Evolutionary conservation across 2,797 vertebrate genomes (phyloP).

Genomic region (Cyclopterus lumpus): DNA sequence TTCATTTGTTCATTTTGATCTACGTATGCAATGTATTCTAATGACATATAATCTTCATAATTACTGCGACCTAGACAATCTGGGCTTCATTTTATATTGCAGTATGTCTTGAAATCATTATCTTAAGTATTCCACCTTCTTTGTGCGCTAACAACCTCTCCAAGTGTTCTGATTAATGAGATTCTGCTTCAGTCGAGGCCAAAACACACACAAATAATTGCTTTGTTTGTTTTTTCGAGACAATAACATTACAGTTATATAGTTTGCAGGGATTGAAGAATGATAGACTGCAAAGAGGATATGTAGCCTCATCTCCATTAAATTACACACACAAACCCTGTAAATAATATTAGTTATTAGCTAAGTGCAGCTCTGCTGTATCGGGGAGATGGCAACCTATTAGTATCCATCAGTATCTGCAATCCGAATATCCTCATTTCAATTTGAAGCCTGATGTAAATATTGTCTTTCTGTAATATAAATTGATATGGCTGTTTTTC

Average conservation of each 20-base stretch:
- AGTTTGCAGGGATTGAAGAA: constrained; percentile 6
- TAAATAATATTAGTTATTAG: not conserved
- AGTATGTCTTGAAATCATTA: constrained; percentile 51
- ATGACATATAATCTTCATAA: constrained; percentile 33
- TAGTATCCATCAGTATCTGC: not conserved
- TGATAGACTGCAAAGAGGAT: not conserved
- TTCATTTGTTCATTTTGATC: constrained; percentile 39
- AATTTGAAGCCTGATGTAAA: not conserved
- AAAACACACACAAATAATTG: not conserved
- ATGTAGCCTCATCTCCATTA: not conserved
- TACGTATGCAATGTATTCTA: constrained; percentile 4
- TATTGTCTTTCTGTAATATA: not conserved
- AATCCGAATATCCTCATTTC: not conserved
- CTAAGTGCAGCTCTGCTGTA: not conserved
- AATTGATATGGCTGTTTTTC: constrained; percentile 33
- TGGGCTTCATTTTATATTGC: constrained; percentile 26
- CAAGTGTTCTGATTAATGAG: constrained; percentile 29
- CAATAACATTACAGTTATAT: not conserved
- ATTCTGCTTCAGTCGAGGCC: constrained; percentile 18
- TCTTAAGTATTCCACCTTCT: constrained; percentile 14
- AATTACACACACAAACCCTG: not conserved
- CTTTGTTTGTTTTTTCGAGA: not conserved
- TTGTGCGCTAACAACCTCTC: constrained; percentile 13
- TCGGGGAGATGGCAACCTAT: not conserved
- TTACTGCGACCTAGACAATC: constrained; percentile 12